phyloP scores from a whole-genome alignment of 2,888 invertebrate species.

The Phortica magna region DNA sequence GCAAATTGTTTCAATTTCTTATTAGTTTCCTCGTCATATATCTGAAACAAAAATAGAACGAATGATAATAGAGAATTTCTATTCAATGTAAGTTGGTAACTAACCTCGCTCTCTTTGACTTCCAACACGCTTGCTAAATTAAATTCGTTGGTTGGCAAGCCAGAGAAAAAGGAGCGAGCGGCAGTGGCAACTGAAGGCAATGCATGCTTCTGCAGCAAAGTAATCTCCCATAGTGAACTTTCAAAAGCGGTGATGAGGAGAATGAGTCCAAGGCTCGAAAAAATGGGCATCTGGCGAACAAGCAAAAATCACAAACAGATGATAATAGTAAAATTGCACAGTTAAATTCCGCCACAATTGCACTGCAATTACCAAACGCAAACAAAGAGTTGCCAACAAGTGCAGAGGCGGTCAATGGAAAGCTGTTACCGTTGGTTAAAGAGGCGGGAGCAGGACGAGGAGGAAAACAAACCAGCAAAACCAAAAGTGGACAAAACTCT shows the following conservation, averaged over 20 bases:
- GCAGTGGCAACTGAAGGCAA: conserved; percentile 85
- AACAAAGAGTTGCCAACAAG: not conserved
- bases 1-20: conserved; percentile 87
- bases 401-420: not conserved
- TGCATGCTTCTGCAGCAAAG: conserved; percentile 86
- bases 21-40: conserved; percentile 88
- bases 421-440: conserved; percentile 33
- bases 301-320: conserved; percentile 14
- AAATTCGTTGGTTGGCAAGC: conserved; percentile 84
- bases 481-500: not conserved
- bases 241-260: conserved; percentile 83
- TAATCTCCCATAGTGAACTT: conserved; percentile 96
- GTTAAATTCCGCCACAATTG: conserved; percentile 34
- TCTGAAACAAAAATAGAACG: conserved; percentile 77
- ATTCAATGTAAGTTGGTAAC: conserved; percentile 43
- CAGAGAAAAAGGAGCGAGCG: conserved; percentile 84
- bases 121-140: conserved; percentile 84
- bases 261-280: not conserved
- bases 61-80: not conserved
- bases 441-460: not conserved
- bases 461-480: conserved; percentile 20
- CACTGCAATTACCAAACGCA: conserved; percentile 54
- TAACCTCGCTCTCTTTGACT: conserved; percentile 82
- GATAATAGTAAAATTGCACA: conserved; percentile 9
- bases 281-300: not conserved